A percentile compares a stretch with the other conserved stretches of the same genome.
These are phyloP conservation scores for Mesopsocus fuscifrons DNA, from an alignment of 2,888 invertebrate species.

Conservation along the genomic window DNA sequence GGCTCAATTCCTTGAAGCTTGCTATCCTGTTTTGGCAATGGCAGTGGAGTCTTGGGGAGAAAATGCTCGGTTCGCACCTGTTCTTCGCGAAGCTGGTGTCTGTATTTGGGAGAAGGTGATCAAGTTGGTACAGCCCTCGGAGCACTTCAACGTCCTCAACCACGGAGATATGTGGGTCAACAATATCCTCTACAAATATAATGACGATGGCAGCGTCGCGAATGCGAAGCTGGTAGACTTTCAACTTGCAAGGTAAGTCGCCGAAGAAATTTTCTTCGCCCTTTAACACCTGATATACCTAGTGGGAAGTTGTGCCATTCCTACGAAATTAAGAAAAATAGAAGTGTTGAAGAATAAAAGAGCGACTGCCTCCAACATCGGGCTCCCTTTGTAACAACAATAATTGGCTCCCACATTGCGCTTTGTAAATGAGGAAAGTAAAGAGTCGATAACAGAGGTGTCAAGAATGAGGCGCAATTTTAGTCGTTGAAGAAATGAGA, in stretches of 20 bases:
- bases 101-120: background rate
- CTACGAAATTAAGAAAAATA: no score
- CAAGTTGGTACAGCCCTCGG: background rate
- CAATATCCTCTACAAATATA: slow-evolving; percentile 3
- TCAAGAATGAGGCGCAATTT: no score
- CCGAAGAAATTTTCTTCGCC: no score
- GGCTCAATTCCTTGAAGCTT: background rate
- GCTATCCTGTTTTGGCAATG: background rate
- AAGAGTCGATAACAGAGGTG: no score
- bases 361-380: no score
- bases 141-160: background rate
- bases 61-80: background rate
- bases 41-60: background rate
- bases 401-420: no score
- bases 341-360: no score
- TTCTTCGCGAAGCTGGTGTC: background rate
- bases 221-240: slow-evolving; percentile 1
- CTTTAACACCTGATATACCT: no score
- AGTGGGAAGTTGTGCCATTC: no score
- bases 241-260: slow-evolving; percentile 1
- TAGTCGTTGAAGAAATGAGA: no score
- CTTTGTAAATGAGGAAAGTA: no score
- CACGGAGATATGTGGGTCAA: slow-evolving; percentile 6
- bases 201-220: background rate
- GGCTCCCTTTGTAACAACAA: no score